These are phyloP conservation scores for Agonopterix heracliana DNA, from an alignment of 2,888 invertebrate genomes.

Conservation along the genomic window DNA sequence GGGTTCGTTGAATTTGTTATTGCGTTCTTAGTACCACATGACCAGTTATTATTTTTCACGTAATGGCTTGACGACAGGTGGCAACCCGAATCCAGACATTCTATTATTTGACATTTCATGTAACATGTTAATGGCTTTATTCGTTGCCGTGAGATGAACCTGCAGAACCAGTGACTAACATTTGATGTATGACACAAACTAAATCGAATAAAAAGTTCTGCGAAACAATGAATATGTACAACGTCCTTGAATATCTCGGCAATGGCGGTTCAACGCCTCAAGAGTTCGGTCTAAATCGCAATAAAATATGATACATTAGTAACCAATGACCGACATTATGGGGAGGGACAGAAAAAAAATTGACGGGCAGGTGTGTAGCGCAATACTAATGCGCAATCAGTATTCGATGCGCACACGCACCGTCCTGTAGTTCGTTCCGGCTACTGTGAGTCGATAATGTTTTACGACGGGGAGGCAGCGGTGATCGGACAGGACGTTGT, in stretches of 20 bases:
- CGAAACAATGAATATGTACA: constrained; percentile 33
- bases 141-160: constrained; percentile 17
- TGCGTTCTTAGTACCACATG: constrained; percentile 62
- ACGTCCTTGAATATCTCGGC: constrained; percentile 54
- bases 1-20: constrained; percentile 76
- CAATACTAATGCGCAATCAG: constrained; percentile 74
- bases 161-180: constrained; percentile 30
- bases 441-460: constrained; percentile 76
- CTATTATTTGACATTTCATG: constrained; percentile 27
- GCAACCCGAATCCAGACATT: constrained; percentile 53
- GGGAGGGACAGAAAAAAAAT: constrained; percentile 68
- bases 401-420: constrained; percentile 66
- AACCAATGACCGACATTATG: constrained; percentile 73
- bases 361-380: constrained; percentile 69
- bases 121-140: constrained; percentile 27
- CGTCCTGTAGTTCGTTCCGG: constrained; percentile 76
- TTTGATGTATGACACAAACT: constrained; percentile 1
- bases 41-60: constrained; percentile 64
- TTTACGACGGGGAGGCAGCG: constrained; percentile 66
- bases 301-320: constrained; percentile 70
- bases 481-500: constrained; percentile 71
- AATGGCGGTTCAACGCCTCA: constrained; percentile 53
- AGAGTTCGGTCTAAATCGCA: constrained; percentile 56
- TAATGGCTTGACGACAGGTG: constrained; percentile 57
- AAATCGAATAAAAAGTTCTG: constrained; percentile 6